These are phyloP conservation scores for Pantherophis vulpinus DNA, from an alignment of 2,797 vertebrate species.

Conservation along the genomic window DNA sequence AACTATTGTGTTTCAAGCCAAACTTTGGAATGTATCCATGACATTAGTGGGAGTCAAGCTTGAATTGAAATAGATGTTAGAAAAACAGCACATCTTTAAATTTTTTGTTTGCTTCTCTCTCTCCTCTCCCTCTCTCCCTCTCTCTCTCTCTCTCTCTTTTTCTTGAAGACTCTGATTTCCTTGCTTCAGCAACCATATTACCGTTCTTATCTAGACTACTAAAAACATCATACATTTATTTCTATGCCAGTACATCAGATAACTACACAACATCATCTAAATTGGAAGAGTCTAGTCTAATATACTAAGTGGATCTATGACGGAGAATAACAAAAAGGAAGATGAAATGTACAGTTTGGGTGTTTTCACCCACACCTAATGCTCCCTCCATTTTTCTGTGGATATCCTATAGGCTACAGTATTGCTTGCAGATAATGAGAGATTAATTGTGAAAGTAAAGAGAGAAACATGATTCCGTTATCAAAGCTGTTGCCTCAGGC, in stretches of 20 bases:
- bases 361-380: neutral
- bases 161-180: neutral
- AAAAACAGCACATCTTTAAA: constrained; percentile 38
- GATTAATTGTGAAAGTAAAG: constrained; percentile 81
- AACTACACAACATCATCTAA: constrained; percentile 42
- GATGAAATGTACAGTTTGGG: constrained; percentile 40
- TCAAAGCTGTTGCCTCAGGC: constrained; percentile 82
- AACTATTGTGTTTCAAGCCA: neutral
- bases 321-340: constrained; percentile 24
- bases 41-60: neutral
- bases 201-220: constrained; percentile 44
- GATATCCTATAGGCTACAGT: constrained; percentile 64
- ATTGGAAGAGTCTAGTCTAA: constrained; percentile 42
- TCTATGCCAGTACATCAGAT: constrained; percentile 51
- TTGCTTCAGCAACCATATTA: constrained; percentile 15
- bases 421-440: constrained; percentile 78
- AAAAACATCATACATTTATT: constrained; percentile 57
- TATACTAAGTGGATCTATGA: constrained; percentile 46
- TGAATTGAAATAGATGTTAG: neutral
- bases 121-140: constrained; percentile 39
- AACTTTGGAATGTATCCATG: neutral
- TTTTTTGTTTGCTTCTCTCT: constrained; percentile 38
- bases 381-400: constrained; percentile 44
- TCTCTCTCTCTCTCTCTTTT: neutral
- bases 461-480: constrained; percentile 79